phyloP scores from a whole-genome alignment of 2,797 vertebrate species.

The Antennarius maculatus region DNA sequence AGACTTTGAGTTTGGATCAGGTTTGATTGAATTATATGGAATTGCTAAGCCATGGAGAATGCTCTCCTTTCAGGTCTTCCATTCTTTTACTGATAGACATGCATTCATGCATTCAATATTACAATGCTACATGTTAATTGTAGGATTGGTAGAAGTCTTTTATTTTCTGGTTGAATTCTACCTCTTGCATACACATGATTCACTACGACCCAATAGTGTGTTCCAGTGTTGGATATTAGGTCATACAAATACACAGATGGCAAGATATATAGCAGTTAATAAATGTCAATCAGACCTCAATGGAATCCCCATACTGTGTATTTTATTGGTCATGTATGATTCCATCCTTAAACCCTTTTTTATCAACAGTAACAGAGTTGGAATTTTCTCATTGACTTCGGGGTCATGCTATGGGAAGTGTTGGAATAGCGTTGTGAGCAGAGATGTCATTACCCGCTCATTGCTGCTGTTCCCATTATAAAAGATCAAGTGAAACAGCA shows the following conservation, averaged over 20 bases:
- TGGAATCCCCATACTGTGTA: conserved; percentile 31
- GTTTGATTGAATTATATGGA: no score
- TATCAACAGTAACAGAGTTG: conserved; percentile 28
- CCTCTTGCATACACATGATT: background rate
- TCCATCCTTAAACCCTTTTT: conserved; percentile 54
- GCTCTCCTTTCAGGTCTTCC: no score
- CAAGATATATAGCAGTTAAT: conserved; percentile 43
- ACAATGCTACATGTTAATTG: background rate
- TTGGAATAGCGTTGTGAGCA: conserved; percentile 57
- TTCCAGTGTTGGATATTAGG: conserved; percentile 24
- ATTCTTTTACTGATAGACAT: background rate
- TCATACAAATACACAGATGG: conserved; percentile 43
- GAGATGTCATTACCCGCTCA: conserved; percentile 66
- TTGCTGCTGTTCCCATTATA: conserved; percentile 74
- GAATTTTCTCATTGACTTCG: conserved; percentile 58
- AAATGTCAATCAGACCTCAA: conserved; percentile 60
- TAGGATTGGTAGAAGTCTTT: background rate
- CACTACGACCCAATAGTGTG: background rate
- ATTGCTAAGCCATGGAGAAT: no score
- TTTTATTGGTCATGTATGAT: conserved; percentile 62
- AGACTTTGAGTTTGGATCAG: no score
- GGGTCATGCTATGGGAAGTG: conserved; percentile 65
- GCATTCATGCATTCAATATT: no score
- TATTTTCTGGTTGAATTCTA: background rate
- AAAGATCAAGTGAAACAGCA: conserved; percentile 73